Percentiles rank a stretch among this genome's conserved stretches.
Conservation (phyloP, 2,888 invertebrate genomes). For the Luffia ferchaultella region DNA sequence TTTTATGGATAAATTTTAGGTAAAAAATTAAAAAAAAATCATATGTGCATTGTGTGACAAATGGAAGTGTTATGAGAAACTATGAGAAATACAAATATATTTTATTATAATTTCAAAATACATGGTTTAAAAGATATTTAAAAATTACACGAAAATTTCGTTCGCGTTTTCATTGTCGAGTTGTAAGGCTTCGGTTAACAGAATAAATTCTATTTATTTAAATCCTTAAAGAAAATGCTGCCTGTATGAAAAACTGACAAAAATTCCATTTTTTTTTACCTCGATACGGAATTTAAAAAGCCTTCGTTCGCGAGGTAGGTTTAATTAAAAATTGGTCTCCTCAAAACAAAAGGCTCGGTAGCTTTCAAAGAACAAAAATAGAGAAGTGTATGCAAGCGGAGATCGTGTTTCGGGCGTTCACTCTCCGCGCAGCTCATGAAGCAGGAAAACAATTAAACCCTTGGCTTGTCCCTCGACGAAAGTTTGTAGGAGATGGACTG, state of each 20-base stretch:
- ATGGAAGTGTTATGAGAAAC: too few species aligned
- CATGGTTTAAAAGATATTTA: too few species aligned
- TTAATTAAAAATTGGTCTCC: constrained; percentile 49
- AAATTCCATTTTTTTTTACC: not conserved
- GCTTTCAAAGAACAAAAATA: constrained; percentile 2
- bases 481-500: constrained; percentile 40
- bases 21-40: too few species aligned
- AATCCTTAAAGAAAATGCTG: too few species aligned
- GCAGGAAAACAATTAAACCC: constrained; percentile 60
- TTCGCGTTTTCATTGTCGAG: too few species aligned
- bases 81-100: too few species aligned
- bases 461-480: constrained; percentile 39
- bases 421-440: constrained; percentile 38
- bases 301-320: constrained; percentile 17
- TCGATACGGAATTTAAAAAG: not conserved
- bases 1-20: too few species aligned
- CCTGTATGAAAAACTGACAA: not conserved
- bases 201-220: too few species aligned
- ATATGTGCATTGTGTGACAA: too few species aligned
- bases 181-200: too few species aligned
- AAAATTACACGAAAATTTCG: too few species aligned
- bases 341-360: constrained; percentile 33
- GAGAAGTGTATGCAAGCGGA: not conserved
- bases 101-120: too few species aligned
- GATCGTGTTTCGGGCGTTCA: constrained; percentile 21